Conservation (phyloP, 2,888 invertebrate species). For the Athalia rosae region DNA sequence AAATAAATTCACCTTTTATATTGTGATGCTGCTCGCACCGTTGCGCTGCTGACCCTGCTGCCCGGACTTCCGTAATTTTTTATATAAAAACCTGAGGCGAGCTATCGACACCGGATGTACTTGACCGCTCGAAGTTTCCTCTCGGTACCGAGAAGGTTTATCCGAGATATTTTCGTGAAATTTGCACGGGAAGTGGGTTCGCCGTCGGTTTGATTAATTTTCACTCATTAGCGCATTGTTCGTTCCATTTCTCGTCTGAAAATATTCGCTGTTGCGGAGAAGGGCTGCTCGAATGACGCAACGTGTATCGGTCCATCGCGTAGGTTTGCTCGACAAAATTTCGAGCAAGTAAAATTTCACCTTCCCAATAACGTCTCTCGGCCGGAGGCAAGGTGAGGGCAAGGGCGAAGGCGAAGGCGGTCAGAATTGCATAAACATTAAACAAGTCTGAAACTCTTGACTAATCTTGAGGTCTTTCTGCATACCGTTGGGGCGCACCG, state of each 20-base stretch:
- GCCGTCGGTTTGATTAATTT: too few species aligned
- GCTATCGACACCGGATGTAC: not conserved
- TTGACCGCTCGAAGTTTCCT: not conserved
- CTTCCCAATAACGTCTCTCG: not conserved
- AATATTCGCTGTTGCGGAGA: too few species aligned
- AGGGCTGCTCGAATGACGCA: too few species aligned
- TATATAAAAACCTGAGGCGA: not conserved
- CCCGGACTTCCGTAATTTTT: slow-evolving; percentile 19
- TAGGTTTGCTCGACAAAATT: not conserved
- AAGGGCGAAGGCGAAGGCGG: slow-evolving; percentile 46
- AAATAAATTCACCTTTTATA: slow-evolving; percentile 23
- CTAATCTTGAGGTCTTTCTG: slow-evolving; percentile 68
- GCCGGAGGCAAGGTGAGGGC: not conserved
- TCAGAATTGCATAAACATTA: slow-evolving; percentile 62
- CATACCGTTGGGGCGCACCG: slow-evolving; percentile 60
- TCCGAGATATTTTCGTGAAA: not conserved
- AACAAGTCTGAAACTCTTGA: slow-evolving; percentile 62
- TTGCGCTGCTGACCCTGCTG: too few species aligned
- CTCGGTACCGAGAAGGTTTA: not conserved
- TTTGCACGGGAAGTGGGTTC: too few species aligned
- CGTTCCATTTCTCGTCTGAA: too few species aligned
- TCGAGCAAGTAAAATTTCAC: not conserved
- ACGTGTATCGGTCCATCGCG: too few species aligned
- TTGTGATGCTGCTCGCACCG: too few species aligned
- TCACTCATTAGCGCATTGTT: too few species aligned